Evolutionary conservation across 1,140 invertebrate genomes (phyloP), one percentile per base, ranked within the genome.

Genomic region (Neodiprion virginianus): DNA sequence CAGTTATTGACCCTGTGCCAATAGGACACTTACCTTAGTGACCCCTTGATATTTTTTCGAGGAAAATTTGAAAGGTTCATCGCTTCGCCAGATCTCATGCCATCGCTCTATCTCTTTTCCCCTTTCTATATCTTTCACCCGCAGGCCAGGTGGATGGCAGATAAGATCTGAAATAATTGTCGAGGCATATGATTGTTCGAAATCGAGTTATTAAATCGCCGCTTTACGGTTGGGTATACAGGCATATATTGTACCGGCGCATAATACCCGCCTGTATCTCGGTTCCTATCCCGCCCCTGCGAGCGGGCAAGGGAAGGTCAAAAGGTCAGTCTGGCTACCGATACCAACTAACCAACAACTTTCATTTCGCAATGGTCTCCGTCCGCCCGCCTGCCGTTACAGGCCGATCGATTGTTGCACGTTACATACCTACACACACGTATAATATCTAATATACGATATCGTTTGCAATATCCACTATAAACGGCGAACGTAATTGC

Each of bases 331-430:
- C 53, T 17, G 53, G 53, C 53, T 61, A 61, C 53, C 53, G 53
- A 61, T 61, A 61, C 28, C 28, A 40, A 40, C 28, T 40, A 40
- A 61, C 53, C 53, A 61, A 61, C 53, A 61, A 61, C 53, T 61
- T 61, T 61, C 53, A 61, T 61, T 61, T 61, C 53, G n/a, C 53
- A 61, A 61, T 61, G 11, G n/a, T 61, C 28, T 1, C 28, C 28
- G 28, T 40, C 28, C 28, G 28, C 28, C 28, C 28, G 28, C 28
- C 28, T 61, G n/a, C n/a, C 53, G 53, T 17, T 12, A 61, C 11
- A 61, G 53, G n/a, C 11, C 53, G 53, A 61, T 61, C 53, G 53
- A 61, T 61, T 61, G 53, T 61, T 61, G 53, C 53, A 61, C 53
- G n/a, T 61, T 17, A 40, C 28, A 40, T 40, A 40, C 28, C 28